These are phyloP conservation scores for Ptiloglossa arizonensis DNA, from an alignment of 1,140 invertebrate species.

Conservation along the genomic window DNA sequence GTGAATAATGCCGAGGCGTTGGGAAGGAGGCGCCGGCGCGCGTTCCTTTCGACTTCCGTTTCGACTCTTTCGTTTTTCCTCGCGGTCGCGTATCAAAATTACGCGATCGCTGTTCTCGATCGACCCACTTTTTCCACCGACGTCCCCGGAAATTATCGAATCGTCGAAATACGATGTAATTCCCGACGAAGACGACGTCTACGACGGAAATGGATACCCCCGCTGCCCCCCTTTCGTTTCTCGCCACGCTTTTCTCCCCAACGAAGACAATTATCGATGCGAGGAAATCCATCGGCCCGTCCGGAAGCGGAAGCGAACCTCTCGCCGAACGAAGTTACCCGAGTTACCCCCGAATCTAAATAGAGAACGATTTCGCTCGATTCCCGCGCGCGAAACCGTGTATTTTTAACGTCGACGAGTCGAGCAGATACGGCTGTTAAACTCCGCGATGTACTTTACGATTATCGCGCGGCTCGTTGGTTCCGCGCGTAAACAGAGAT, in stretches of 20 bases:
- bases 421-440: no score
- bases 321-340: constrained; percentile 60
- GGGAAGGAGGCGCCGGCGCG: neutral
- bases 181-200: constrained; percentile 30
- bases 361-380: constrained; percentile 55
- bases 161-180: constrained; percentile 50
- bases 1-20: constrained; percentile 4
- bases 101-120: neutral
- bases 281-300: constrained; percentile 51
- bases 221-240: neutral
- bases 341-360: constrained; percentile 50
- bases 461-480: no score
- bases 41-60: neutral
- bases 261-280: constrained; percentile 52
- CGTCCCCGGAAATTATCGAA: constrained; percentile 44
- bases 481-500: no score
- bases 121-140: constrained; percentile 21
- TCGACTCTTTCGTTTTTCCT: neutral
- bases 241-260: neutral
- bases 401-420: no score
- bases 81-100: neutral
- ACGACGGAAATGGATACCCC: constrained; percentile 38
- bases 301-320: constrained; percentile 44
- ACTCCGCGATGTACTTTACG: no score
- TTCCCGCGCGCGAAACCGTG: constrained; percentile 46